These are phyloP conservation scores for Recurvirostra avosetta DNA, from an alignment of 2,113 vertebrate species.

Conservation along the genomic window DNA sequence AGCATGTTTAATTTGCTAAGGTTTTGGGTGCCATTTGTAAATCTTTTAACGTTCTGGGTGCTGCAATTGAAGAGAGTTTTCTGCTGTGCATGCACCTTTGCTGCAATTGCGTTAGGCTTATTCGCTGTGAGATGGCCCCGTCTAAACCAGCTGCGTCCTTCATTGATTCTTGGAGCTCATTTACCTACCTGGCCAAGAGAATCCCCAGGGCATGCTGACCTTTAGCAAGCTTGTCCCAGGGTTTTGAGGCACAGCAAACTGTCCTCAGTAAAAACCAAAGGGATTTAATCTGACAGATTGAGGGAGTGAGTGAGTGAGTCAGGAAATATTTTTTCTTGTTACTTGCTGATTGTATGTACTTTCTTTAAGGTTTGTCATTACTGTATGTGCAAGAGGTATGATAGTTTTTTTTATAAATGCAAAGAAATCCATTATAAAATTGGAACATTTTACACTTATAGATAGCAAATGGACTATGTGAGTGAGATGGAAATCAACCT, in stretches of 20 bases:
- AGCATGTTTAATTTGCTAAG: background rate
- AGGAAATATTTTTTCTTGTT: background rate
- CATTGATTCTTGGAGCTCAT: background rate
- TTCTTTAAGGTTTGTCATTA: background rate
- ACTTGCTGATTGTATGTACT: background rate
- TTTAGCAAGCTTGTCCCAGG: background rate
- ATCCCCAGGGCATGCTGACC: rapidly evolving
- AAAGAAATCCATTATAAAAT: background rate
- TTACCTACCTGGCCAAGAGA: background rate
- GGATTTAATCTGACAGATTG: background rate
- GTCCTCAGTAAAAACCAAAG: background rate
- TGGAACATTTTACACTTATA: background rate
- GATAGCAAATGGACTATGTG: background rate
- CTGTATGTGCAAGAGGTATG: background rate
- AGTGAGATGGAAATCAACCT: background rate
- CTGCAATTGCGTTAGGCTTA: background rate
- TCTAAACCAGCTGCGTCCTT: background rate
- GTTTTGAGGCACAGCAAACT: rapidly evolving
- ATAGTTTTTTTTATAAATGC: background rate
- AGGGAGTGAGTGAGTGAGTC: background rate
- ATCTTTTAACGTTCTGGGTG: background rate
- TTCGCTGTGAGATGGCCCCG: background rate
- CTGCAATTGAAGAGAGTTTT: background rate
- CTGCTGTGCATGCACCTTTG: background rate
- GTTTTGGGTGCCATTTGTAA: background rate